Conservation (phyloP, 2,888 invertebrate genomes). For the Sesia bembeciformis region DNA sequence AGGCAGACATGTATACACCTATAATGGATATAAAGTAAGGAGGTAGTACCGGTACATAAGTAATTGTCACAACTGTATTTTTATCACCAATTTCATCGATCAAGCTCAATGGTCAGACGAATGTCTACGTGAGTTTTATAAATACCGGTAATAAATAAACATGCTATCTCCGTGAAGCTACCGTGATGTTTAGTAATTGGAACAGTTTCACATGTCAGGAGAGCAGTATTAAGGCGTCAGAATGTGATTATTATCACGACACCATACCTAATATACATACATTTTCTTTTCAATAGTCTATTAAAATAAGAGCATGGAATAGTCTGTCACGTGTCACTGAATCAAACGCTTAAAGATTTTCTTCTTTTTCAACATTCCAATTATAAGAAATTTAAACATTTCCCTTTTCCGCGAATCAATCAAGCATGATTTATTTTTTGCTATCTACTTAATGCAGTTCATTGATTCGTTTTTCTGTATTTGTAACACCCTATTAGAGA, state of each 20-base stretch:
- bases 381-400: neutral
- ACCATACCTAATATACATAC: constrained; percentile 1
- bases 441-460: neutral
- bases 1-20: too few relatives aligned
- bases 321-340: too few relatives aligned
- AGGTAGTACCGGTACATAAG: too few relatives aligned
- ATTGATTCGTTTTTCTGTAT: neutral
- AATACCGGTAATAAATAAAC: constrained; percentile 23
- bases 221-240: constrained; percentile 18
- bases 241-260: constrained; percentile 12
- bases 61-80: too few relatives aligned
- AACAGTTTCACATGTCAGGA: constrained; percentile 21
- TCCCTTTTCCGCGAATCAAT: neutral
- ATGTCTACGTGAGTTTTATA: constrained; percentile 12
- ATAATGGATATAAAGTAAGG: too few relatives aligned
- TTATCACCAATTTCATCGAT: too few relatives aligned
- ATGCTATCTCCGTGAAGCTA: constrained; percentile 10
- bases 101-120: neutral
- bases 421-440: neutral
- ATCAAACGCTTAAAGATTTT: too few relatives aligned
- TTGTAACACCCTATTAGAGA: neutral
- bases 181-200: constrained; percentile 20
- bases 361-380: too few relatives aligned
- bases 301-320: too few relatives aligned
- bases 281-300: too few relatives aligned